Base-by-base conservation (phyloP, 2,797 vertebrate genomes). In the Buphagus erythrorhynchus region DNA sequence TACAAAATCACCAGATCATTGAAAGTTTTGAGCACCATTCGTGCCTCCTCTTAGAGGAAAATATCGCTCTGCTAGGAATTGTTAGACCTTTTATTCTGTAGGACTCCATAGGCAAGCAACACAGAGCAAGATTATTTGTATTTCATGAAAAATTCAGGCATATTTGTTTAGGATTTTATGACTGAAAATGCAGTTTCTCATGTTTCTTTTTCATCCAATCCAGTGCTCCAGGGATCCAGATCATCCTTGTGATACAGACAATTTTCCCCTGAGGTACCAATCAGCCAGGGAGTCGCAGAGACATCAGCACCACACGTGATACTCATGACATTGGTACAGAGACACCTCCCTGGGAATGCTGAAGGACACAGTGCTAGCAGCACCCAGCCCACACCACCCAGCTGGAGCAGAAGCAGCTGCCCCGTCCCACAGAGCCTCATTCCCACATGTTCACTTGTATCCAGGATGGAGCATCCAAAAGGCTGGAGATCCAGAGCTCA, bases 321-420 rank as follows among this genome's bases (percentile, higher is more conserved):
- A 6, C 74, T 21, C 0, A 1, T 52, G 85, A 72, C 5, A 6
- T 67, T 21, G 62, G 45, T 6, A 40, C 58, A 73, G 65, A 59
- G 54, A 22, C 4, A 25, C 22, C 61, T 72, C 35, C n/a, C 17
- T 3, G 5, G 57, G 62, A 57, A 28, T 0, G 4, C 67, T 78
- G 58, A 81, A 91, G 87, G 90, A 81, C 92, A 80, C 17, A 3
- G 74, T 3, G 66, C 72, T 66, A 74, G 73, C 65, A 80, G 57
- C 59, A 86, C 22, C 20, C n/a, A 61, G 12, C 1, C 3, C 51
- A 63, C 3, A 69, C 16, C 58, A 68, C 49, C 38, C 66, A 81
- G 17, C 55, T 9, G 16, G 11, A 69, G 74, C 55, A 79, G 63
- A 25, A 68, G 26, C 14, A 1, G 1, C 18, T 42, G 35, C 7